Conservation (phyloP, 2,113 vertebrate genomes). For the Otocyon megalotis region DNA sequence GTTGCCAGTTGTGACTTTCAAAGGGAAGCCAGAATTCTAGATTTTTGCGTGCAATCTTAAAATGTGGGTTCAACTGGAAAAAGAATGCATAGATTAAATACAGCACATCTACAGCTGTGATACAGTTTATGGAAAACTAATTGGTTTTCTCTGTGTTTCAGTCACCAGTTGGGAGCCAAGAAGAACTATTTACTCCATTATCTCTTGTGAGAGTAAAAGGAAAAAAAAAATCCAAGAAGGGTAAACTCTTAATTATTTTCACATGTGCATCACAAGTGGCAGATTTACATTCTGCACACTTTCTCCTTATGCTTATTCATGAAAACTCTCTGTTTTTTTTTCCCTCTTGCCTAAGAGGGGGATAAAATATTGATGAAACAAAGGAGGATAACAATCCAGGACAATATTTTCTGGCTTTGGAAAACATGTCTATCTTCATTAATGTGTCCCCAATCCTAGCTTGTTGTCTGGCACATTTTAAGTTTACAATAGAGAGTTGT, state of each 20-base stretch:
- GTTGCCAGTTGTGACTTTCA: background rate
- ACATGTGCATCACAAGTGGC: background rate
- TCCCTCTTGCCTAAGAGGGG: background rate
- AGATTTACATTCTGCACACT: background rate
- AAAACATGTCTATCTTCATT: background rate
- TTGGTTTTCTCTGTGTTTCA: background rate
- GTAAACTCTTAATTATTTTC: constrained; percentile 12
- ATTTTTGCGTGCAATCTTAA: background rate
- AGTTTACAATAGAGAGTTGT: background rate
- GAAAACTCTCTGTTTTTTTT: background rate
- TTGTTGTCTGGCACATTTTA: background rate
- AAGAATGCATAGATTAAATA: background rate
- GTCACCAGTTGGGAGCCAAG: background rate
- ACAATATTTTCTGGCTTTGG: background rate
- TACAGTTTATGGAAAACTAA: background rate
- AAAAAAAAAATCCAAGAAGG: background rate
- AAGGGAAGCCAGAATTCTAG: background rate
- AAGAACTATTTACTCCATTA: background rate
- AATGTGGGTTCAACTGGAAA: background rate
- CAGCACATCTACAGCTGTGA: background rate
- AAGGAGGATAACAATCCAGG: background rate
- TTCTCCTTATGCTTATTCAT: background rate
- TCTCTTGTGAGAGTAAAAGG: background rate
- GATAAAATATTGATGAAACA: background rate
- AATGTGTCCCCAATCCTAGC: background rate